Conservation (phyloP, 2,797 vertebrate genomes). For the Anguilla obscura region DNA sequence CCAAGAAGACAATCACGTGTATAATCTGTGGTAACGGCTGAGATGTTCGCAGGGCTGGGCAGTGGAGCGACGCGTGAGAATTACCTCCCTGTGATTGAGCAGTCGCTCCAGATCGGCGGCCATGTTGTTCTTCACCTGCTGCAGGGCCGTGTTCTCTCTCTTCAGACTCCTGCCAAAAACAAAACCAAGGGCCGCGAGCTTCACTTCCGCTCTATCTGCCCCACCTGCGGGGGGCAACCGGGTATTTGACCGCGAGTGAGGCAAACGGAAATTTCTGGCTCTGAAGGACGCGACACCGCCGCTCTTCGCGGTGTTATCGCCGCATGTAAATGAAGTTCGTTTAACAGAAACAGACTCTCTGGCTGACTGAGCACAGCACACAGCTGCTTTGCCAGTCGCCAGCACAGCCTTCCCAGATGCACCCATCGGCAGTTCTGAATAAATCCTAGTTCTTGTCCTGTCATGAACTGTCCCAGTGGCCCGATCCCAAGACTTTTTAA, state of each 20-base stretch:
- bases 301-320: background rate
- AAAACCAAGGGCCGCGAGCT: constrained; percentile 41
- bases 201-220: background rate
- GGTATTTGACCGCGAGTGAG: background rate
- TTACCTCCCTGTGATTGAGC: constrained; percentile 93
- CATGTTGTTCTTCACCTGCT: constrained; percentile 94
- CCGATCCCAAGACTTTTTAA: constrained; percentile 4
- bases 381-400: background rate
- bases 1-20: background rate
- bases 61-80: constrained; percentile 2
- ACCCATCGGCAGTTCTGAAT: constrained; percentile 3
- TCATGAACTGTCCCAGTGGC: constrained; percentile 20
- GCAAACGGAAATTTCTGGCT: background rate
- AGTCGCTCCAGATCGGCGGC: constrained; percentile 91
- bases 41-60: background rate
- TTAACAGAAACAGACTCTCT: background rate
- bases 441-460: background rate
- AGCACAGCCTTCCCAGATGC: background rate
- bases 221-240: background rate
- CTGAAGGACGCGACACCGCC: background rate
- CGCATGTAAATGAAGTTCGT: background rate
- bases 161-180: constrained; percentile 78
- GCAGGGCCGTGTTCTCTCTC: constrained; percentile 85
- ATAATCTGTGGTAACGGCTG: background rate
- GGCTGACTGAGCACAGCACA: background rate